A percentile compares a stretch with the other conserved stretches of the same genome.
These are phyloP conservation scores for Cheilinus undulatus DNA, from an alignment of 2,113 vertebrate species.

Conservation along the genomic window DNA sequence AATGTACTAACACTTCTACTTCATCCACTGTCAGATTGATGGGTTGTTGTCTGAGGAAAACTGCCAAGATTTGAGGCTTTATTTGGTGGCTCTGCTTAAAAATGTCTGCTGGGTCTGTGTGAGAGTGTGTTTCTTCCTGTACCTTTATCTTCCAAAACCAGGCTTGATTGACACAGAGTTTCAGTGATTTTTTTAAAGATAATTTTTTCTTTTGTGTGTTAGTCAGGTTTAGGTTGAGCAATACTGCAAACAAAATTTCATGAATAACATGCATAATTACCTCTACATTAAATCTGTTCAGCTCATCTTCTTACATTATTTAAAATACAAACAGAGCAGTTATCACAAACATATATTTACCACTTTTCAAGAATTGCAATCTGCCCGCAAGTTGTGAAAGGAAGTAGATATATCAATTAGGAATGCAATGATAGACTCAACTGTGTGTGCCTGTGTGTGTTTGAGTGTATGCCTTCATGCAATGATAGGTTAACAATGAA, in stretches of 20 bases:
- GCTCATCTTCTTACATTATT: no score
- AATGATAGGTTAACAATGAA: slow-evolving; percentile 50
- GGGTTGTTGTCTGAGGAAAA: slow-evolving; percentile 16
- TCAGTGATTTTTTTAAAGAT: no score
- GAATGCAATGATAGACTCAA: not conserved
- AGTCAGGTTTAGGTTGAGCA: not conserved
- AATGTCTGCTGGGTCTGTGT: slow-evolving; percentile 10
- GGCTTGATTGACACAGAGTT: not conserved
- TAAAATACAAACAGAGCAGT: no score
- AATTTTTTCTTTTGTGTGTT: no score
- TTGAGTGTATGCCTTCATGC: slow-evolving; percentile 25
- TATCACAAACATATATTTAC: no score
- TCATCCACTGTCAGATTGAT: slow-evolving; percentile 32
- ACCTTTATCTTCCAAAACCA: not conserved
- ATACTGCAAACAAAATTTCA: no score
- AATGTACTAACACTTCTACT: slow-evolving; percentile 53
- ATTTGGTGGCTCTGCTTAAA: slow-evolving; percentile 19
- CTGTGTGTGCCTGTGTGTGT: slow-evolving; percentile 18
- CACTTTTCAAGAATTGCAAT: no score
- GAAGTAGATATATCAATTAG: no score
- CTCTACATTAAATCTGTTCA: no score
- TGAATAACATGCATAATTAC: no score
- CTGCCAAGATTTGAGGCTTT: not conserved
- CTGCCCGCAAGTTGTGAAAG: no score
- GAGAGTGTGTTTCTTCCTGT: not conserved